A percentile compares a stretch with the other conserved stretches of the same genome.
phyloP scores from a whole-genome alignment of 2,113 vertebrate species.

The Heptranchias perlo region DNA sequence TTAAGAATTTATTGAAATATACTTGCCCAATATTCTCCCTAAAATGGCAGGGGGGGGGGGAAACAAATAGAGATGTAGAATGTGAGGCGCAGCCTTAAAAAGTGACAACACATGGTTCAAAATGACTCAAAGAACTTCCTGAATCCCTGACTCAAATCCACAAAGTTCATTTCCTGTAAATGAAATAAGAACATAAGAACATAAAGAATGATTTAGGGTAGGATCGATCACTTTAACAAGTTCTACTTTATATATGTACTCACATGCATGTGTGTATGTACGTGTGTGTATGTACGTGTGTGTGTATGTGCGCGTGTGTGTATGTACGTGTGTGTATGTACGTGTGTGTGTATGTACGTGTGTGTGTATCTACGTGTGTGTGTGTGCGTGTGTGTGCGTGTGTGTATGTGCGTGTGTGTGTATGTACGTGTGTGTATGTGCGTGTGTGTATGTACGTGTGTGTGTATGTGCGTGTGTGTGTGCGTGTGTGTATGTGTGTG shows the following conservation, averaged over 20 bases:
- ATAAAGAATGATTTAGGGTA: too few species aligned
- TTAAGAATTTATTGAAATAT: not conserved
- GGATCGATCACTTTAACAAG: too few species aligned
- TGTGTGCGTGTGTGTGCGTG: conserved; percentile 20
- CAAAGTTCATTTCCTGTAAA: too few species aligned
- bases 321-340: too few species aligned
- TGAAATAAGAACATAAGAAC: too few species aligned
- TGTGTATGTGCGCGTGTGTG: too few species aligned
- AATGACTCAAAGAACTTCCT: not conserved
- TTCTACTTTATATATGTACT: too few species aligned
- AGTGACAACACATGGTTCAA: not conserved
- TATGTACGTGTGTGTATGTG: conserved; percentile 38
- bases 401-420: not conserved
- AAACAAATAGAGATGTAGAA: not conserved
- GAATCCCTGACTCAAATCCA: too few species aligned
- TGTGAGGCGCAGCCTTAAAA: not conserved
- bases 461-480: conserved; percentile 42
- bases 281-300: too few species aligned
- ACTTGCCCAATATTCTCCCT: not conserved
- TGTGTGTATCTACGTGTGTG: not conserved
- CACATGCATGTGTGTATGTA: too few species aligned
- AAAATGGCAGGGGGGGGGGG: not conserved
- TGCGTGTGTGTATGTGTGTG: not conserved
- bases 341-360: too few species aligned
- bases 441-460: conserved; percentile 47